Evolutionary conservation across 53 echinoderm and acorn worm genomes (phyloP).

Genomic region (Paracentrotus lividus): DNA sequence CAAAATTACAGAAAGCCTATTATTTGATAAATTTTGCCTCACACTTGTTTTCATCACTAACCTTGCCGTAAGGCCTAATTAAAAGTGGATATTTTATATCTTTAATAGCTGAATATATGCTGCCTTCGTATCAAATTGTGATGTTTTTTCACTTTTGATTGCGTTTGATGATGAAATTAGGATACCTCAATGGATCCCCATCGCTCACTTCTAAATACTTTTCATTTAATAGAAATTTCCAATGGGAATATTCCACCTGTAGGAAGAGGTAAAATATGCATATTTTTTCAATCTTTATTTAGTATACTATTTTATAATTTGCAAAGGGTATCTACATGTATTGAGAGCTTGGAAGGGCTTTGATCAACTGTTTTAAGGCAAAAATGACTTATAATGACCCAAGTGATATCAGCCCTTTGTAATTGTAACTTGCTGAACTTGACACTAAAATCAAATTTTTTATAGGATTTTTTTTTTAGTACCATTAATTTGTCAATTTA

Average conservation of each 20-base stretch:
- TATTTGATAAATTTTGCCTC: background rate
- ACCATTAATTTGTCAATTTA: conserved; percentile 9
- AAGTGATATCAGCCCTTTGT: no score
- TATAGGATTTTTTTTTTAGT: background rate
- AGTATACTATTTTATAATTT: no score
- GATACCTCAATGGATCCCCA: no score
- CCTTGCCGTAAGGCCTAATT: conserved; percentile 43
- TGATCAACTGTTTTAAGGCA: no score
- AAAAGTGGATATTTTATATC: background rate
- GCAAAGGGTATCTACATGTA: no score
- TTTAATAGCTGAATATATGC: background rate
- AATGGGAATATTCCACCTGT: background rate
- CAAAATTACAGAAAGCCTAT: background rate
- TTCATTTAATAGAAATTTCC: background rate
- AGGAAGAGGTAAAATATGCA: background rate
- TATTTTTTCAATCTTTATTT: no score
- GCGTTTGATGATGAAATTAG: background rate
- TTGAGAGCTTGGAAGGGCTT: no score
- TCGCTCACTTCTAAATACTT: conserved; percentile 3
- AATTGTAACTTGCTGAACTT: background rate
- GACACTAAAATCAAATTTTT: background rate
- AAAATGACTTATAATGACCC: no score
- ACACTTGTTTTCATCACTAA: conserved; percentile 2
- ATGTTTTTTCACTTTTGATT: background rate
- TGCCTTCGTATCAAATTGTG: conserved; percentile 2